These are phyloP conservation scores for Julus scanicus DNA, from an alignment of 2,888 invertebrate species.

Conservation along the genomic window DNA sequence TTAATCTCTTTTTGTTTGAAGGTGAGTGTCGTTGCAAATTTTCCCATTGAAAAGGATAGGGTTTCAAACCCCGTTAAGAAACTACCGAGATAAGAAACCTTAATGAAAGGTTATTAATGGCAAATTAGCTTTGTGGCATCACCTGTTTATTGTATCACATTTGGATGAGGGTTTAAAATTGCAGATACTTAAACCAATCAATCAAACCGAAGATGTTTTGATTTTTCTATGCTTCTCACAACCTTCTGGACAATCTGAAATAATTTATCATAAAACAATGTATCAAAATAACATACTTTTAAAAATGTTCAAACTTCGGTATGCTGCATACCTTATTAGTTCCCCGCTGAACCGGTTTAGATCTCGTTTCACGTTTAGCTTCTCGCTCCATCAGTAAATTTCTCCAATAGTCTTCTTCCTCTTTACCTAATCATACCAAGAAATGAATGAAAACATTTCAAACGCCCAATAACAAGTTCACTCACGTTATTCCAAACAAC, in stretches of 20 bases:
- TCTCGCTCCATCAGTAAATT: conserved; percentile 76
- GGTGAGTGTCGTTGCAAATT: no score
- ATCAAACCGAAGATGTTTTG: conserved; percentile 76
- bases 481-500: conserved; percentile 55
- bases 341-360: conserved; percentile 71
- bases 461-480: neutral
- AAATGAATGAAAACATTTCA: conserved; percentile 38
- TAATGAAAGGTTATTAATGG: no score
- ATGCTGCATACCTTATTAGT: conserved; percentile 66
- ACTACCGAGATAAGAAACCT: no score
- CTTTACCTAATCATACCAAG: conserved; percentile 70
- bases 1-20: no score
- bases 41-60: no score
- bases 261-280: neutral
- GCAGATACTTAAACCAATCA: no score
- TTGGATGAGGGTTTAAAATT: no score
- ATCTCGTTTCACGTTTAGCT: conserved; percentile 68
- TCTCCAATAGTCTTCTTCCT: conserved; percentile 83
- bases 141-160: no score
- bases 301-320: neutral
- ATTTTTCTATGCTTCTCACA: conserved; percentile 71
- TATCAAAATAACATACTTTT: neutral
- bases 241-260: conserved; percentile 71
- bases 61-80: no score
- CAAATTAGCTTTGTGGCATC: no score